Conservation (phyloP, 2,888 invertebrate species). For the Hemaris fuciformis region DNA sequence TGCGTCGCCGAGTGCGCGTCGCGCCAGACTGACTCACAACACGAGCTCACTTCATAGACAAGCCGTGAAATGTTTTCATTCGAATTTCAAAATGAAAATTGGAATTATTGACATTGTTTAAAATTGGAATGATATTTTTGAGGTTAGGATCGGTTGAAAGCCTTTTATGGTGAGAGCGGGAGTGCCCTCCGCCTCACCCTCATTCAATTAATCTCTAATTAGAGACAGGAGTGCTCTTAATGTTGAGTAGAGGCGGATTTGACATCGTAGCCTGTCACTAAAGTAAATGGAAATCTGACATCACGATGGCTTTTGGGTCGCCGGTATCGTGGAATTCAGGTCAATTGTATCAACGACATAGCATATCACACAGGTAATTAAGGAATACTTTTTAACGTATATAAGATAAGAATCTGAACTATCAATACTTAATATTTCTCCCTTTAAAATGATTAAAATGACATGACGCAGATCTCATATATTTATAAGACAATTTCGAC, state of each 20-base stretch:
- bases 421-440: too few relatives aligned
- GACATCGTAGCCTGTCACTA: slow-evolving; percentile 67
- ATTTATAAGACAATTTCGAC: too few relatives aligned
- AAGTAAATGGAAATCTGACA: slow-evolving; percentile 74
- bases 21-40: slow-evolving; percentile 57
- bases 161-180: slow-evolving; percentile 46
- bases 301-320: slow-evolving; percentile 50
- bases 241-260: slow-evolving; percentile 69
- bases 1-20: slow-evolving; percentile 64
- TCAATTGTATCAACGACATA: slow-evolving; percentile 35
- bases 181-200: slow-evolving; percentile 59
- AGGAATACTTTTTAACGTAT: too few relatives aligned
- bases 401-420: too few relatives aligned
- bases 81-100: neutral
- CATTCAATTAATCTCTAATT: slow-evolving; percentile 79
- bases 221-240: slow-evolving; percentile 76
- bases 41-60: slow-evolving; percentile 30
- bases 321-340: slow-evolving; percentile 51
- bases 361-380: neutral
- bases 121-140: slow-evolving; percentile 21
- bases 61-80: neutral
- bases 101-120: neutral
- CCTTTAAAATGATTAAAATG: too few relatives aligned
- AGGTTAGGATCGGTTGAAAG: slow-evolving; percentile 30
- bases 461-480: too few relatives aligned